Conservation (phyloP, 2,113 vertebrate species). For the Turdus rufiventris region DNA sequence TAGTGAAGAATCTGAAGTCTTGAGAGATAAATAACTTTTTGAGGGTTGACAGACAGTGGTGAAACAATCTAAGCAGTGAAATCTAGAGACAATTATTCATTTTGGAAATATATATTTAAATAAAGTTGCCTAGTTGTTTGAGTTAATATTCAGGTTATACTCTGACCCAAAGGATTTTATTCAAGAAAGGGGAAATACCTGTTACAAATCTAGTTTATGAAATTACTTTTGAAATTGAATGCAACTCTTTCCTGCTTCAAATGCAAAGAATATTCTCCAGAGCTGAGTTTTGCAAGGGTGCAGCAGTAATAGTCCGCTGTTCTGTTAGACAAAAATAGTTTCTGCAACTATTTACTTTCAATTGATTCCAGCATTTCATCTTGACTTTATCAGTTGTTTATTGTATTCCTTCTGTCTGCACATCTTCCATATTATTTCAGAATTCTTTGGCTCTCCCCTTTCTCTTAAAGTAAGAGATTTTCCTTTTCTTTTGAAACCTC, state of each 20-base stretch:
- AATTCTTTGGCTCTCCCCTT: background rate
- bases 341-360: background rate
- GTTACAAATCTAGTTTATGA: background rate
- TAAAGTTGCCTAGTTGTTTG: background rate
- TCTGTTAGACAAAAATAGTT: background rate
- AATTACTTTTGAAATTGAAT: background rate
- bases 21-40: background rate
- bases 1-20: background rate
- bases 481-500: background rate
- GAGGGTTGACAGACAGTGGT: background rate
- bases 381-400: background rate
- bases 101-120: background rate
- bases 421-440: background rate
- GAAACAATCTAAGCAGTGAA: background rate
- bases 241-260: background rate
- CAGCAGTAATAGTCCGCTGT: background rate
- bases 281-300: background rate
- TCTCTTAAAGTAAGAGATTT: background rate
- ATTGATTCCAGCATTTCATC: background rate
- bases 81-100: background rate
- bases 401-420: background rate
- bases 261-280: background rate
- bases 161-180: background rate
- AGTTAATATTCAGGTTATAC: background rate
- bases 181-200: background rate